phyloP scores from a whole-genome alignment of 2,113 vertebrate genomes.

The Phainopepla nitens region DNA sequence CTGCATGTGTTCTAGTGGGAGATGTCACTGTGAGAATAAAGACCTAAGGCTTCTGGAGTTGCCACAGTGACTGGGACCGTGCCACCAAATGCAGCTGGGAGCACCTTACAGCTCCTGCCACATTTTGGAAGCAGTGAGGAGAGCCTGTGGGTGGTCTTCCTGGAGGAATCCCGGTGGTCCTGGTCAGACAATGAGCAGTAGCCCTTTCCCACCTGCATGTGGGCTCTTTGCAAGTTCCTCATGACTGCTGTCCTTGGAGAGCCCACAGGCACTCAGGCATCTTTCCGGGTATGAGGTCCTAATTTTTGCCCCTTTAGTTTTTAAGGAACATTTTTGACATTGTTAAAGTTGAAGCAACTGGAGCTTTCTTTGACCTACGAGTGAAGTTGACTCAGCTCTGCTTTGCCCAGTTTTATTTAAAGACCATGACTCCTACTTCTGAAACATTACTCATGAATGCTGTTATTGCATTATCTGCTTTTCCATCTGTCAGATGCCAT shows the following conservation, averaged over 20 bases:
- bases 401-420: constrained; percentile 34
- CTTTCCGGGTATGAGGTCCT: background rate
- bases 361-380: background rate
- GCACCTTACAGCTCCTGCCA: background rate
- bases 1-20: background rate
- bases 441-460: background rate
- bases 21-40: background rate
- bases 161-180: background rate
- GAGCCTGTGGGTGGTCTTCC: background rate
- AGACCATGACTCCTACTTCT: constrained; percentile 3
- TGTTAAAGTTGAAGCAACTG: background rate
- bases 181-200: accelerated
- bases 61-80: background rate
- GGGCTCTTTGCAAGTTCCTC: background rate
- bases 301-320: background rate
- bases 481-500: constrained; percentile 18
- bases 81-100: background rate
- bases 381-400: background rate
- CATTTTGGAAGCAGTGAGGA: accelerated
- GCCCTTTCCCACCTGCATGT: accelerated
- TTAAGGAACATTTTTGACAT: background rate
- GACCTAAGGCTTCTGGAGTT: background rate
- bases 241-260: background rate
- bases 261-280: accelerated
- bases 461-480: constrained; percentile 24